These are phyloP conservation scores for Archocentrus centrarchus DNA, from an alignment of 2,113 vertebrate genomes.

Conservation along the genomic window DNA sequence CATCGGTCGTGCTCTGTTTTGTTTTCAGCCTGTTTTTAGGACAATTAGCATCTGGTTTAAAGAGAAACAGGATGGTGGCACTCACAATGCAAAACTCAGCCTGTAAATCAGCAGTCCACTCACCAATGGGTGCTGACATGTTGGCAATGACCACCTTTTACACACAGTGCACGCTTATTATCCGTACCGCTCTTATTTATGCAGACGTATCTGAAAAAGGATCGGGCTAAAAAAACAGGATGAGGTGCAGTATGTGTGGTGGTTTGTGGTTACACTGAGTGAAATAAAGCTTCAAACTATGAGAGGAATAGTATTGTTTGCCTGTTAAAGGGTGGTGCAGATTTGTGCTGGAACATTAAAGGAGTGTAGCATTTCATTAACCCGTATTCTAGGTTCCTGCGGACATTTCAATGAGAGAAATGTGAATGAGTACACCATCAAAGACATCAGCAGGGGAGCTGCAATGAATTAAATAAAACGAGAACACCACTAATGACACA, in stretches of 20 bases:
- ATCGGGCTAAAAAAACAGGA: neutral
- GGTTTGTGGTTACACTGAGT: conserved; percentile 11
- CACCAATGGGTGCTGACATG: neutral
- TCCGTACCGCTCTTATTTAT: neutral
- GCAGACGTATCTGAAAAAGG: neutral
- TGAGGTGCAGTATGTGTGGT: neutral
- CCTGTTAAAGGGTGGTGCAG: conserved; percentile 26
- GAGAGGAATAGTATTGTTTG: neutral
- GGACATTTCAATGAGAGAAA: conserved; percentile 18
- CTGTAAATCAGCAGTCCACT: neutral
- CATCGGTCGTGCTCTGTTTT: neutral
- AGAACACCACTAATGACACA: neutral
- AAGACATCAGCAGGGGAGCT: neutral
- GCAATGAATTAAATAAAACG: conserved; percentile 15
- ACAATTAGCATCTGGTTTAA: neutral
- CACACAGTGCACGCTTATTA: neutral
- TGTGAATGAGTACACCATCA: conserved; percentile 22
- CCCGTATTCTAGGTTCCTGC: neutral
- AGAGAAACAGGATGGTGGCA: neutral
- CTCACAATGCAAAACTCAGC: neutral
- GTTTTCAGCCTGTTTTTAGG: neutral
- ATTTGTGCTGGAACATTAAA: conserved; percentile 18
- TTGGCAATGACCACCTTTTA: neutral
- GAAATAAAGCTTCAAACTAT: conserved; percentile 4
- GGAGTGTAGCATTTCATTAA: conserved; percentile 34